Evolutionary conservation across 2,888 invertebrate species (phyloP).

Genomic region (Napeogenes sylphis): DNA sequence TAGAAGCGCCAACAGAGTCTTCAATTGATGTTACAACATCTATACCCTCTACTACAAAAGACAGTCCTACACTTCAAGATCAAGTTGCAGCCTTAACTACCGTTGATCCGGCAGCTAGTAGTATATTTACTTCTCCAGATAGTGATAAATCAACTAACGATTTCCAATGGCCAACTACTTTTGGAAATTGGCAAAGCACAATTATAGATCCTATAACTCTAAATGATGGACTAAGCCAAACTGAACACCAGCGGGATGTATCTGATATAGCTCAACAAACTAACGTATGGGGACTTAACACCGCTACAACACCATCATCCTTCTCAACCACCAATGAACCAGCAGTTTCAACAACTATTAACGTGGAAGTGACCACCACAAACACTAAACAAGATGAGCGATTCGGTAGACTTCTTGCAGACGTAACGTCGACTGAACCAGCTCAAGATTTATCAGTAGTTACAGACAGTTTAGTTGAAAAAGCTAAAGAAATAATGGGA

Average conservation of each 20-base stretch:
- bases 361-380: slow-evolving; percentile 49
- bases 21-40: slow-evolving; percentile 48
- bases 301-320: slow-evolving; percentile 48
- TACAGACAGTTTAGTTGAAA: slow-evolving; percentile 80
- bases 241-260: slow-evolving; percentile 46
- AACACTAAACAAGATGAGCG: slow-evolving; percentile 48
- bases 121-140: slow-evolving; percentile 62
- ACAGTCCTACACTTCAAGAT: slow-evolving; percentile 48
- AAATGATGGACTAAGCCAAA: slow-evolving; percentile 80
- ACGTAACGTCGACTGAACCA: slow-evolving; percentile 64
- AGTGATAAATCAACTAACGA: slow-evolving; percentile 65
- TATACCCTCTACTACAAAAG: slow-evolving; percentile 50
- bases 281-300: slow-evolving; percentile 48
- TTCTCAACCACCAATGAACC: slow-evolving; percentile 53
- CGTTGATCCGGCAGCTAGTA: slow-evolving; percentile 46
- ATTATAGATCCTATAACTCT: slow-evolving; percentile 83
- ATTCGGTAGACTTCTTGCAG: slow-evolving; percentile 57
- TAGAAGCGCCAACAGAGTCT: slow-evolving; percentile 62
- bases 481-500: slow-evolving; percentile 86
- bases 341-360: slow-evolving; percentile 51
- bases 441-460: slow-evolving; percentile 81
- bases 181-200: slow-evolving; percentile 81
- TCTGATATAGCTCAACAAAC: slow-evolving; percentile 49
- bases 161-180: slow-evolving; percentile 69
- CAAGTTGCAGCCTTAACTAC: slow-evolving; percentile 49